Conservation (phyloP, 2,888 invertebrate genomes). For the Rutpela maculata region DNA sequence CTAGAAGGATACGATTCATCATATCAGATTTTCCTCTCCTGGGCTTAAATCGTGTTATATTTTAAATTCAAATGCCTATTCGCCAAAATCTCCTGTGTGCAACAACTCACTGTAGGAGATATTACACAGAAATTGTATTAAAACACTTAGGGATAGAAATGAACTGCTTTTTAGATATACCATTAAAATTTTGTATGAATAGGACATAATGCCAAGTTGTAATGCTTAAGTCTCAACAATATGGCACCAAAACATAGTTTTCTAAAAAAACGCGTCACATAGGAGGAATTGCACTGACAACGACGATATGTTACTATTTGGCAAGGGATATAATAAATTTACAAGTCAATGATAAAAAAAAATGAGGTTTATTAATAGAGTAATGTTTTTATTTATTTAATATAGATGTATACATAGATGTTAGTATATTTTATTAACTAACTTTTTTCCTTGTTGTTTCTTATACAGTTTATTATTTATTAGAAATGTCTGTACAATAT, state of each 20-base stretch:
- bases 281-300: not conserved
- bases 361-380: conserved; percentile 37
- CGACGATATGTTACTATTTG: not conserved
- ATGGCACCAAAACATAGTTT: not conserved
- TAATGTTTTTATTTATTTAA: conserved; percentile 48
- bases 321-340: conserved; percentile 11
- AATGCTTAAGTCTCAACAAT: not conserved
- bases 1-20: too few relatives aligned
- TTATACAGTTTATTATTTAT: conserved; percentile 64
- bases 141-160: not conserved
- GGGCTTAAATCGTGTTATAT: too few relatives aligned
- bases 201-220: not conserved
- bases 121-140: too few relatives aligned
- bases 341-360: conserved; percentile 37
- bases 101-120: too few relatives aligned
- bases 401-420: conserved; percentile 52
- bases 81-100: too few relatives aligned
- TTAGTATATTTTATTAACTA: conserved; percentile 62
- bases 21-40: too few relatives aligned
- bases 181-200: not conserved
- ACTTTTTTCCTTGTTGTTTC: conserved; percentile 57
- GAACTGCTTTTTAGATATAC: not conserved
- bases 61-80: too few relatives aligned
- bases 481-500: conserved; percentile 56
- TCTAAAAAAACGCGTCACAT: not conserved